Evolutionary conservation across 2,888 invertebrate genomes (phyloP).

Genomic region (Acrobasis suavella): DNA sequence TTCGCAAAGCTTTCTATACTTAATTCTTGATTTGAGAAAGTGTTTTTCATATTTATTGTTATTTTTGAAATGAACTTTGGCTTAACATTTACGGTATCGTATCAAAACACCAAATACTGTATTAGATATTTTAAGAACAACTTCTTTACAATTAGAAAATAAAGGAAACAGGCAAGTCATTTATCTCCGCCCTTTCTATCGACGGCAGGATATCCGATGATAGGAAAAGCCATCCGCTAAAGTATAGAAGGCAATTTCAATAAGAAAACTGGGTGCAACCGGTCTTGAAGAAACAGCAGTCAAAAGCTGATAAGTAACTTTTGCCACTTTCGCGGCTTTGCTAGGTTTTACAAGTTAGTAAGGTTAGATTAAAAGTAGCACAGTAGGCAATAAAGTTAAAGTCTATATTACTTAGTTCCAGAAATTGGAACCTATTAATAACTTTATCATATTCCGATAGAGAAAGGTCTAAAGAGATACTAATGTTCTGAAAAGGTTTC

Average conservation of each 20-base stretch:
- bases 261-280: conserved; percentile 34
- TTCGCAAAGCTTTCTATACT: no score
- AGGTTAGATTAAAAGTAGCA: background rate
- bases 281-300: conserved; percentile 26
- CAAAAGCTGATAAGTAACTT: conserved; percentile 22
- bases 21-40: no score
- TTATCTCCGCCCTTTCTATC: background rate
- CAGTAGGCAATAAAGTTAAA: background rate
- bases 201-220: conserved; percentile 32
- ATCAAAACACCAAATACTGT: no score
- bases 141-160: background rate
- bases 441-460: no score
- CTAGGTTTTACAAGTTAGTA: background rate
- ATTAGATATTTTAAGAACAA: no score
- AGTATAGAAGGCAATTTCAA: conserved; percentile 31
- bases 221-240: conserved; percentile 32
- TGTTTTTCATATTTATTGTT: no score
- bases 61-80: no score
- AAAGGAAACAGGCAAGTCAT: conserved; percentile 2
- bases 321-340: conserved; percentile 21
- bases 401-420: background rate
- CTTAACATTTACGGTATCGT: no score
- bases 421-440: no score
- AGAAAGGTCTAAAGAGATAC: no score
- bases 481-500: no score